Evolutionary conservation across 1,140 invertebrate species (phyloP).

Genomic region (Nomia melanderi): DNA sequence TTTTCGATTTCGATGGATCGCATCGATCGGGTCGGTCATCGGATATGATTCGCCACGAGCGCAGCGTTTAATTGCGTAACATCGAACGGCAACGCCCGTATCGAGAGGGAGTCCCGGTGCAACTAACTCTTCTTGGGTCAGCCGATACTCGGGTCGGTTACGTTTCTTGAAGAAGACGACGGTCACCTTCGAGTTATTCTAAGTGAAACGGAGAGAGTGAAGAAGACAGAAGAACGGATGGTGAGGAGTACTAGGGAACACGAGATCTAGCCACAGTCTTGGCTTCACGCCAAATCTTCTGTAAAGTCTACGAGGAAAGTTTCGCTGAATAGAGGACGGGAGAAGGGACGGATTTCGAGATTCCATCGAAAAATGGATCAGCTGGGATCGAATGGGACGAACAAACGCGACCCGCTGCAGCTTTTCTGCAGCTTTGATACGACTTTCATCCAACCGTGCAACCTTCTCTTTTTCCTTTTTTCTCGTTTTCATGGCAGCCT

Average conservation of each 20-base stretch:
- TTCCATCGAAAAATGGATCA: not conserved
- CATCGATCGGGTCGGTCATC: slow-evolving; percentile 8
- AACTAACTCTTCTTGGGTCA: slow-evolving; percentile 72
- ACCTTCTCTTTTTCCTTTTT: no score
- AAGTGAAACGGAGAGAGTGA: slow-evolving; percentile 63
- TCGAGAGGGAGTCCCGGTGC: slow-evolving; percentile 71
- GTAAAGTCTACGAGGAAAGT: slow-evolving; percentile 48
- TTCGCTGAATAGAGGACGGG: not conserved
- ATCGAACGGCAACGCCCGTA: slow-evolving; percentile 63
- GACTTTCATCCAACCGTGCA: no score
- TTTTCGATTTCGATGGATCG: slow-evolving; percentile 16
- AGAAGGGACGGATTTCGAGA: not conserved
- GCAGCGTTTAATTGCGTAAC: slow-evolving; percentile 50
- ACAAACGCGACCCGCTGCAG: no score
- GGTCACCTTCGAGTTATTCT: slow-evolving; percentile 81
- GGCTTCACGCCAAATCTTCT: slow-evolving; percentile 54
- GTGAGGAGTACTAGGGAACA: slow-evolving; percentile 20
- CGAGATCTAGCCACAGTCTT: slow-evolving; percentile 11
- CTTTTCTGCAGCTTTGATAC: no score
- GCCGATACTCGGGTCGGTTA: slow-evolving; percentile 56
- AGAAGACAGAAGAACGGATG: slow-evolving; percentile 5
- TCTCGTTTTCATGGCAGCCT: no score
- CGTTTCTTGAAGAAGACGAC: slow-evolving; percentile 65
- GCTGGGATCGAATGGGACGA: no score
- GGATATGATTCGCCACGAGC: slow-evolving; percentile 26